These are phyloP conservation scores for Pseudolaguvia tuberculata DNA, from an alignment of 2,113 vertebrate species.

Conservation along the genomic window DNA sequence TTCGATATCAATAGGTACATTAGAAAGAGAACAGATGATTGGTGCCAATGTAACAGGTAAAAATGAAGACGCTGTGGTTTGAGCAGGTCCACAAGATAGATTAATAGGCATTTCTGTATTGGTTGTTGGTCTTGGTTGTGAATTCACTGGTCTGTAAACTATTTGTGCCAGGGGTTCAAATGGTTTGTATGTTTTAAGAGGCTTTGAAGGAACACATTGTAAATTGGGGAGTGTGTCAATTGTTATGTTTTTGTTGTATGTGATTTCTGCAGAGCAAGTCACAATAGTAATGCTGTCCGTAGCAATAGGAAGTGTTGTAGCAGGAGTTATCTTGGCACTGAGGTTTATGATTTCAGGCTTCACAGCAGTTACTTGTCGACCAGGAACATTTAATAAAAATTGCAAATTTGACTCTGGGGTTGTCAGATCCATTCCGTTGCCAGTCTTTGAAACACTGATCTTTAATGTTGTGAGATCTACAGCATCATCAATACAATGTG, in stretches of 20 bases:
- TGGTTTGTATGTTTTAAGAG: slow-evolving; percentile 79
- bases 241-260: slow-evolving; percentile 68
- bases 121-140: slow-evolving; percentile 58
- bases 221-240: slow-evolving; percentile 77
- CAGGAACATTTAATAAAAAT: slow-evolving; percentile 66
- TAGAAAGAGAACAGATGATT: slow-evolving; percentile 70
- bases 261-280: slow-evolving; percentile 75
- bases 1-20: slow-evolving; percentile 60
- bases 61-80: slow-evolving; percentile 64
- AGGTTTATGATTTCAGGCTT: slow-evolving; percentile 91
- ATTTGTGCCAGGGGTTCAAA: slow-evolving; percentile 75
- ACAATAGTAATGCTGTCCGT: slow-evolving; percentile 74
- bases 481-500: slow-evolving; percentile 75
- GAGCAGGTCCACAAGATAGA: slow-evolving; percentile 76
- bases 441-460: slow-evolving; percentile 71
- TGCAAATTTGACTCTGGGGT: slow-evolving; percentile 74
- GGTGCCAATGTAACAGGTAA: slow-evolving; percentile 67
- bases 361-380: slow-evolving; percentile 79
- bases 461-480: slow-evolving; percentile 89
- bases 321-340: slow-evolving; percentile 71
- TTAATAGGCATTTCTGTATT: slow-evolving; percentile 84
- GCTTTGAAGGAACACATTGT: slow-evolving; percentile 69
- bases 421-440: slow-evolving; percentile 77
- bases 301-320: slow-evolving; percentile 71
- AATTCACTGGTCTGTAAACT: slow-evolving; percentile 66